A percentile compares a stretch with the other conserved stretches of the same genome.
These are phyloP conservation scores for Sycobia sp. DNA, from an alignment of 1,140 invertebrate species.

Conservation along the genomic window DNA sequence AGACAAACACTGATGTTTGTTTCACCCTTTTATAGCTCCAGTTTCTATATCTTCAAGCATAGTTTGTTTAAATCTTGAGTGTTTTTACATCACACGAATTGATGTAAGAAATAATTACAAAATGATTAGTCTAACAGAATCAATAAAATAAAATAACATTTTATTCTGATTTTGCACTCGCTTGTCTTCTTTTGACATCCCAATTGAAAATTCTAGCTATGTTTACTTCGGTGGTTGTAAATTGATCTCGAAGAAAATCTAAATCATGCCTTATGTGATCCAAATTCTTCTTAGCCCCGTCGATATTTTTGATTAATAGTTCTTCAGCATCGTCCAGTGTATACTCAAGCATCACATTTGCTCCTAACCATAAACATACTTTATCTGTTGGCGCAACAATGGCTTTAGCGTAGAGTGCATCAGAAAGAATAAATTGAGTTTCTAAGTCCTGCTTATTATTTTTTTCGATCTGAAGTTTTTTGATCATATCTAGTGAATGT, in stretches of 20 bases:
- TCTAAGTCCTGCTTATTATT: slow-evolving; percentile 73
- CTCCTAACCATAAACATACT: slow-evolving; percentile 97
- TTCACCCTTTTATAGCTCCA: no score
- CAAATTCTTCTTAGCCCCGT: slow-evolving; percentile 83
- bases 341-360: slow-evolving; percentile 99
- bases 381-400: slow-evolving; percentile 89
- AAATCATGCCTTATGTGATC: slow-evolving; percentile 88
- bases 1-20: no score
- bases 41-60: no score
- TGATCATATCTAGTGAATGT: slow-evolving; percentile 89
- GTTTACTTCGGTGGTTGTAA: slow-evolving; percentile 97
- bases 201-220: slow-evolving; percentile 97
- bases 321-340: slow-evolving; percentile 88
- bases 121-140: no score
- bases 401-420: slow-evolving; percentile 92
- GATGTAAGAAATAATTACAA: no score
- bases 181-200: slow-evolving; percentile 88
- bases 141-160: background rate
- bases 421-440: slow-evolving; percentile 92
- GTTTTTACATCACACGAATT: no score
- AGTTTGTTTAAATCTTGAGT: no score
- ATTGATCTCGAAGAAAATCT: slow-evolving; percentile 91
- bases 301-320: slow-evolving; percentile 86
- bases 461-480: slow-evolving; percentile 83
- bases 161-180: slow-evolving; percentile 58